Percentiles rank a stretch among this genome's conserved stretches.
phyloP scores from a whole-genome alignment of 2,797 vertebrate genomes.

The Diceros bicornis region DNA sequence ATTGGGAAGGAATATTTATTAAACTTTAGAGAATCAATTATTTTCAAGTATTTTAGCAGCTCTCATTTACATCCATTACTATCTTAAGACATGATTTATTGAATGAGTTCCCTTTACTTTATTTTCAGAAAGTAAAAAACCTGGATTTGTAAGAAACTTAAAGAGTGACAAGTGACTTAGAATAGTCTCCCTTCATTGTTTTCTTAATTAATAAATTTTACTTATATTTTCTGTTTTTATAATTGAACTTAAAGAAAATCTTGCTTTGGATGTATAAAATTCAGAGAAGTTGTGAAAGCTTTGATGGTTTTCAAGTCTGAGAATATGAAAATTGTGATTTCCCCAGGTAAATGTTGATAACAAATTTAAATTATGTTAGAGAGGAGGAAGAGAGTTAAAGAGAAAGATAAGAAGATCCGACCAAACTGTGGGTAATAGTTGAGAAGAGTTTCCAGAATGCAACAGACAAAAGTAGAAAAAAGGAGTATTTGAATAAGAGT shows the following conservation, averaged over 20 bases:
- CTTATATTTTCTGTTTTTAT: neutral
- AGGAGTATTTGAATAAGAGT: neutral
- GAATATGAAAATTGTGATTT: neutral
- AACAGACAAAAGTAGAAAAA: neutral
- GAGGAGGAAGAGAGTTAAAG: neutral
- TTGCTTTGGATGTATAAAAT: conserved; percentile 2
- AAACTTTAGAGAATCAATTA: neutral
- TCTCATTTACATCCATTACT: neutral
- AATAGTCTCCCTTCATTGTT: neutral
- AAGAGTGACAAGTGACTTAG: neutral
- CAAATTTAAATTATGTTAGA: neutral
- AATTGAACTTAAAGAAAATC: conserved; percentile 8
- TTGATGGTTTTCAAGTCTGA: neutral
- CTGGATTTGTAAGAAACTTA: neutral
- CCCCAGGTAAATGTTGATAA: neutral
- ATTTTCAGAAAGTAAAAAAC: conserved; percentile 25
- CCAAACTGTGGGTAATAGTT: neutral
- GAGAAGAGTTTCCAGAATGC: neutral
- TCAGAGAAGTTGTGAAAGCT: neutral
- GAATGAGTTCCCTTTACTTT: neutral
- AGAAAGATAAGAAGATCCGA: neutral
- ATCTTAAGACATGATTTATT: neutral
- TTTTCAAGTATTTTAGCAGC: conserved; percentile 12
- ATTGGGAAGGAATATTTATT: neutral
- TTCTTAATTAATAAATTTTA: conserved; percentile 15